These are phyloP conservation scores for Cirrhinus mrigala DNA, from an alignment of 2,797 vertebrate species.

Conservation along the genomic window DNA sequence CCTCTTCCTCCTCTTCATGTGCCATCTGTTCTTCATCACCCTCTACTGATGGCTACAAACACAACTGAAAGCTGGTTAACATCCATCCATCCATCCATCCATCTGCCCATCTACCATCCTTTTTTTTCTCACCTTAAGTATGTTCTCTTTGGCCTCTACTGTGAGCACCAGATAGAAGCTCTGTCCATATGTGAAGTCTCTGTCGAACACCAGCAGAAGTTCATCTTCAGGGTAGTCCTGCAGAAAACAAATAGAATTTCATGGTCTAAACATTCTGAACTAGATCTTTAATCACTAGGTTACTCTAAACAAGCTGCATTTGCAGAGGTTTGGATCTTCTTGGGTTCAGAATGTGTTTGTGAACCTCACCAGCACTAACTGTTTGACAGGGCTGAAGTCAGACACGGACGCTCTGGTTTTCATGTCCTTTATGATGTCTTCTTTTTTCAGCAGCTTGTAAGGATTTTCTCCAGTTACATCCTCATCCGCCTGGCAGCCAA, in stretches of 20 bases:
- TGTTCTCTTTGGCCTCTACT: conserved; percentile 84
- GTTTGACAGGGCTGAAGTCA: conserved; percentile 90
- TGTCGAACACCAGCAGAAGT: conserved; percentile 89
- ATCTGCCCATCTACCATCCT: not conserved
- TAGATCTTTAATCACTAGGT: not conserved
- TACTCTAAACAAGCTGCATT: not conserved
- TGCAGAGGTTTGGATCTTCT: not conserved
- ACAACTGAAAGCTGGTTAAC: not conserved
- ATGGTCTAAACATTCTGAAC: not conserved
- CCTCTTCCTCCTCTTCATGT: conserved; percentile 60
- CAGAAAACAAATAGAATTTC: not conserved
- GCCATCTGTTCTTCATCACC: conserved; percentile 67
- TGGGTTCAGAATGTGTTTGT: not conserved
- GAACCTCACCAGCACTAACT: conserved; percentile 80
- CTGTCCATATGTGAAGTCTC: conserved; percentile 83
- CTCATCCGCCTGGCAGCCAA: conserved; percentile 82
- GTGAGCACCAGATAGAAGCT: conserved; percentile 89
- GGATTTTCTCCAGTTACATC: conserved; percentile 85
- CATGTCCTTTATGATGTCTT: conserved; percentile 88
- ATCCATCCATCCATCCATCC: not conserved
- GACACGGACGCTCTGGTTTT: conserved; percentile 86
- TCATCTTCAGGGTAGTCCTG: conserved; percentile 93
- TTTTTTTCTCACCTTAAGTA: conserved; percentile 79
- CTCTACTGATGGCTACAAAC: conserved; percentile 38
- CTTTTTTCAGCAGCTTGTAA: conserved; percentile 88